phyloP scores from a whole-genome alignment of 2,113 vertebrate genomes.

The Narcine bancroftii region DNA sequence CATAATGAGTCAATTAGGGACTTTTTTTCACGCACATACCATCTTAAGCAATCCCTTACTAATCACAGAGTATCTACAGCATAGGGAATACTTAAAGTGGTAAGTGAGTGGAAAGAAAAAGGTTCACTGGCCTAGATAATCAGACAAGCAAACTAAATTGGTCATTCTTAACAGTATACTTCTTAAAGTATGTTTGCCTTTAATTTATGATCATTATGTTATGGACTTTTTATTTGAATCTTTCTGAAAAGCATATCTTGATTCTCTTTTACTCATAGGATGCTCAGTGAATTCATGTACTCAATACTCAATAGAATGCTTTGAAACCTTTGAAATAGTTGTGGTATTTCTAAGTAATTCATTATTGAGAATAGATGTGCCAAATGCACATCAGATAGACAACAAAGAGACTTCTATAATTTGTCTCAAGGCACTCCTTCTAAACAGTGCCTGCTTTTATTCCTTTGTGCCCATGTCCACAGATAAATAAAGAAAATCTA shows the following conservation, averaged over 20 bases:
- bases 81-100: too few species aligned
- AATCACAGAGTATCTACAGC: too few species aligned
- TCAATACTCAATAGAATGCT: conserved; percentile 28
- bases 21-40: too few species aligned
- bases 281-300: conserved; percentile 8
- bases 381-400: conserved; percentile 27
- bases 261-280: not conserved
- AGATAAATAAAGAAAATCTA: conserved; percentile 20
- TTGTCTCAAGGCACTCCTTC: conserved; percentile 32
- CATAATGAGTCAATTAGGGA: too few species aligned
- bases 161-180: not conserved
- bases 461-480: not conserved
- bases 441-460: conserved; percentile 15
- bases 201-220: not conserved
- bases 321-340: conserved; percentile 30
- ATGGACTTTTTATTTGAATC: not conserved
- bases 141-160: not conserved
- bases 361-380: conserved; percentile 20
- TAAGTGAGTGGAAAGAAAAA: too few species aligned
- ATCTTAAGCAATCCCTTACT: too few species aligned
- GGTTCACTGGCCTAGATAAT: not conserved
- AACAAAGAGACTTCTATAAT: conserved; percentile 34
- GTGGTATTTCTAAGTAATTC: conserved; percentile 11
- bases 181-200: not conserved
- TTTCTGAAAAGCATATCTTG: not conserved